phyloP scores from a whole-genome alignment of 2,113 vertebrate genomes.

The Aptenodytes forsteri region DNA sequence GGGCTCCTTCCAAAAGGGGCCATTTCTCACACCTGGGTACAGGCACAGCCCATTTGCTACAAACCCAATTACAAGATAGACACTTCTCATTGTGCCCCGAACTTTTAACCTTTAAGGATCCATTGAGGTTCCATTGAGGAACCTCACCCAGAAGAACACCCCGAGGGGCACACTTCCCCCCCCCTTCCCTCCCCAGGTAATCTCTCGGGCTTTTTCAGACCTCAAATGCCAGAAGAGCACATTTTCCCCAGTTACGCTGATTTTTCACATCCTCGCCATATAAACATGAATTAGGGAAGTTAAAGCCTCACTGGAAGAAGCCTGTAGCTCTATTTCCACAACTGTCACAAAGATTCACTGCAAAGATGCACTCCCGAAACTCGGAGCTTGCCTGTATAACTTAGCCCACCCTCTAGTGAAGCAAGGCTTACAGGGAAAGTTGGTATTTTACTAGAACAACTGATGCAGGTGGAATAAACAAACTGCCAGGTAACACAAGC shows the following conservation, averaged over 20 bases:
- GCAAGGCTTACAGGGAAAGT: not conserved
- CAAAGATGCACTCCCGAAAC: not conserved
- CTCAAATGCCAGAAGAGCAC: accelerated
- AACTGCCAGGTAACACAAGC: not conserved
- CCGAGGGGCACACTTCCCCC: not conserved
- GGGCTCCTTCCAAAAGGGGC: not conserved
- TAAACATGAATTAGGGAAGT: not conserved
- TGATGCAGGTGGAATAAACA: not conserved
- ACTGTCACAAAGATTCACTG: too few relatives aligned
- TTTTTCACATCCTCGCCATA: not conserved
- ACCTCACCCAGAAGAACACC: not conserved
- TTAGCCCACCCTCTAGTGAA: not conserved
- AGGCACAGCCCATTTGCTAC: not conserved
- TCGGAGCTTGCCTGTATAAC: accelerated
- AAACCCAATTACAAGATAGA: accelerated
- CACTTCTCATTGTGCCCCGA: accelerated
- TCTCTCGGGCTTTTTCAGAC: not conserved
- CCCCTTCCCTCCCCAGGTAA: not conserved
- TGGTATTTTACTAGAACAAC: not conserved
- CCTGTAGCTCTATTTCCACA: not conserved
- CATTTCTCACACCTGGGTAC: not conserved
- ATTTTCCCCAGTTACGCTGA: not conserved
- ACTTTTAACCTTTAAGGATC: too few relatives aligned
- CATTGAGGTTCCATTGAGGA: not conserved
- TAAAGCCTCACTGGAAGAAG: not conserved